Conservation (phyloP, 2,888 invertebrate genomes). For the Watsonalla cultraria region DNA sequence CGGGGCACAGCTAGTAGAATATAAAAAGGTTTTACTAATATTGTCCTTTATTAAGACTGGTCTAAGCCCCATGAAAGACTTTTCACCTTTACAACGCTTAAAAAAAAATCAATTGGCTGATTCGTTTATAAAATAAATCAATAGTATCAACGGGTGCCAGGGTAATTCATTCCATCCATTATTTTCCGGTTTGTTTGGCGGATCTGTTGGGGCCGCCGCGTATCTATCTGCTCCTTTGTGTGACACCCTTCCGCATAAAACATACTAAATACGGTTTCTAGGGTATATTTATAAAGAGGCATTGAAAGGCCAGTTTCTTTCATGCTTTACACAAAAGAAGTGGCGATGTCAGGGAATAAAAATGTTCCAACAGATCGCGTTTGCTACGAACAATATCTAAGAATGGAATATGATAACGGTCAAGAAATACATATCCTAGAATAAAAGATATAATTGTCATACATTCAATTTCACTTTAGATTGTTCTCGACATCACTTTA, state of each 20-base stretch:
- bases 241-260: constrained; percentile 5
- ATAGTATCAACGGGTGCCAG: constrained; percentile 4
- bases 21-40: too few relatives aligned
- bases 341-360: background rate
- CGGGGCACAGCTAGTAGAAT: too few relatives aligned
- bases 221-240: constrained; percentile 10
- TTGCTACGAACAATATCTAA: too few relatives aligned
- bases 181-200: constrained; percentile 31
- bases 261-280: constrained; percentile 1
- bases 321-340: background rate
- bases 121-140: background rate
- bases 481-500: background rate
- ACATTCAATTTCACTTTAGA: background rate
- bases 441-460: constrained; percentile 1
- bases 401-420: too few relatives aligned
- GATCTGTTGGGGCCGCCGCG: constrained; percentile 19
- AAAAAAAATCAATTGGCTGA: background rate
- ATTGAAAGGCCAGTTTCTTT: constrained; percentile 5
- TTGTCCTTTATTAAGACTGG: too few relatives aligned
- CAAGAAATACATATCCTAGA: background rate
- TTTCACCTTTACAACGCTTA: too few relatives aligned
- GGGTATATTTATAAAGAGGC: background rate
- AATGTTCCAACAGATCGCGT: too few relatives aligned
- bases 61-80: too few relatives aligned
- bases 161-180: constrained; percentile 37